A percentile compares a stretch with the other conserved stretches of the same genome.
These are phyloP conservation scores for Aphidoletes aphidimyza DNA, from an alignment of 2,888 invertebrate species.

Conservation along the genomic window DNA sequence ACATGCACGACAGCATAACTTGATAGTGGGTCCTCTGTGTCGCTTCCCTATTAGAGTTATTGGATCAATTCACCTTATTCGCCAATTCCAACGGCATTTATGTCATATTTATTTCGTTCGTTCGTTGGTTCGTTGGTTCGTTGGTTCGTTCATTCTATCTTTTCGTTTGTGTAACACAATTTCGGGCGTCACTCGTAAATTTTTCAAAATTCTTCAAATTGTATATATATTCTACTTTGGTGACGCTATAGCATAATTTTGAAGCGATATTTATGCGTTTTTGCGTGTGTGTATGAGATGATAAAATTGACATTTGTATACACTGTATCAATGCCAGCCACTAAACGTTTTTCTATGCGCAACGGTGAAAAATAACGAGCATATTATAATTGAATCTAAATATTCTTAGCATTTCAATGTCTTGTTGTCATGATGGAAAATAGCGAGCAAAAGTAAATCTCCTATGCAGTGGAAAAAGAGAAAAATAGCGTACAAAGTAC, in stretches of 20 bases:
- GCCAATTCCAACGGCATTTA: conserved; percentile 27
- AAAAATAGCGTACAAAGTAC: background rate
- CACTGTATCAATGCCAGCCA: background rate
- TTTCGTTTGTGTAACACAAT: background rate
- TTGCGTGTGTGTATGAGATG: background rate
- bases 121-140: background rate
- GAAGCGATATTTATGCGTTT: conserved; percentile 25
- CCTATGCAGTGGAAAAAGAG: background rate
- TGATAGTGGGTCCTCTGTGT: background rate
- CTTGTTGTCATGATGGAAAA: background rate
- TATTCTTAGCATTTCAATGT: background rate
- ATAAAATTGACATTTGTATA: background rate
- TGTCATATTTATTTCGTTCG: background rate
- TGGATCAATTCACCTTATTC: conserved; percentile 45
- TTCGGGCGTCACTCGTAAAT: background rate
- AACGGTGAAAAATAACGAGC: background rate
- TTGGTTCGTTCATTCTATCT: background rate
- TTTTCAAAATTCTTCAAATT: conserved; percentile 20
- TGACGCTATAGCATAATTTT: background rate
- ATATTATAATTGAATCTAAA: conserved; percentile 51
- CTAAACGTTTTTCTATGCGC: background rate
- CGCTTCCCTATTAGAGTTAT: conserved; percentile 25
- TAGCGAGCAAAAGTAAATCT: background rate
- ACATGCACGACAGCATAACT: background rate
- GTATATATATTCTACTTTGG: background rate